phyloP scores from a whole-genome alignment of 2,888 invertebrate species.

The Pachymerium ferrugineum region DNA sequence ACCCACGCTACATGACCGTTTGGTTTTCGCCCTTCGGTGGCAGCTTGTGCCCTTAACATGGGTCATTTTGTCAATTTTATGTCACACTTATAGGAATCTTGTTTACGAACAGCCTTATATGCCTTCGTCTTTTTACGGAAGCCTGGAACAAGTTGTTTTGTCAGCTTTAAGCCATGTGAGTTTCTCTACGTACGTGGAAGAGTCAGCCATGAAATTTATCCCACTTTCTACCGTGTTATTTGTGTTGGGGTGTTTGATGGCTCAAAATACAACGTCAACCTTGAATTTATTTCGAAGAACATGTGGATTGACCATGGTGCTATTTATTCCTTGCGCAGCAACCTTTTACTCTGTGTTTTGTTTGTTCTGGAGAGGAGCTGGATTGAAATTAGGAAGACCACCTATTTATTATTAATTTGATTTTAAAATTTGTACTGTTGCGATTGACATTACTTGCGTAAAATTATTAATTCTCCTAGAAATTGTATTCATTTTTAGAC shows the following conservation, averaged over 20 bases:
- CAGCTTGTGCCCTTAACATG: background rate
- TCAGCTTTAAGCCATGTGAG: background rate
- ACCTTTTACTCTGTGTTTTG: background rate
- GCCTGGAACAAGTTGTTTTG: background rate
- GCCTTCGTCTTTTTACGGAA: background rate
- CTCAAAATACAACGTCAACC: background rate
- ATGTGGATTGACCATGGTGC: background rate
- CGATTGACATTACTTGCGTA: too few relatives aligned
- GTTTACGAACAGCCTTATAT: background rate
- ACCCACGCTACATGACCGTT: background rate
- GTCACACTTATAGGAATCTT: background rate
- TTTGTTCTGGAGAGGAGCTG: background rate
- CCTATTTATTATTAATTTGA: background rate
- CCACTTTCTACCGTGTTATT: background rate
- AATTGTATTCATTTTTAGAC: too few relatives aligned
- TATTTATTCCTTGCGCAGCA: background rate
- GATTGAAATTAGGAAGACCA: background rate
- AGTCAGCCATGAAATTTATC: background rate
- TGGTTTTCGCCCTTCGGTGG: conserved; percentile 1
- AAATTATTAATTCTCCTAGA: too few relatives aligned
- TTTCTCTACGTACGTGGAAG: conserved; percentile 2
- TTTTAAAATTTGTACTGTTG: background rate
- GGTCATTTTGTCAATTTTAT: background rate
- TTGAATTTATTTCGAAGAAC: background rate
- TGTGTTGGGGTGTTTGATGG: background rate